These are phyloP conservation scores for Sebastes itinus DNA, from an alignment of 2,797 vertebrate species.

Conservation along the genomic window DNA sequence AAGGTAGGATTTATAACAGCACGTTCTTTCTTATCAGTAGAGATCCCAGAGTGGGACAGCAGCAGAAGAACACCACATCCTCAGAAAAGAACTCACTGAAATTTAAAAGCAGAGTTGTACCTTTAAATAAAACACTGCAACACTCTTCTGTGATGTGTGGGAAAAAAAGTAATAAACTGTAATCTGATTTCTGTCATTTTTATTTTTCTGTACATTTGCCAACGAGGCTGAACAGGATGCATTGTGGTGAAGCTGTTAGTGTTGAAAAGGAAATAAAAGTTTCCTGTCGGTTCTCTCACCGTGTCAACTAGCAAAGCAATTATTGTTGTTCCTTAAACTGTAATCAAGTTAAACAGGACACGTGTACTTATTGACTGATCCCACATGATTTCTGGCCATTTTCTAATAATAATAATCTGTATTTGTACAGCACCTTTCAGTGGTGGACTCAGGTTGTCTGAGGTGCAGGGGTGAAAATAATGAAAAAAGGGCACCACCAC, in stretches of 20 bases:
- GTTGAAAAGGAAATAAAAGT: slow-evolving; percentile 21
- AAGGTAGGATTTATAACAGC: background rate
- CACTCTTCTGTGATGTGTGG: background rate
- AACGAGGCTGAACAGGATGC: slow-evolving; percentile 12
- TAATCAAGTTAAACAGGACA: background rate
- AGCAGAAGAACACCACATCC: background rate
- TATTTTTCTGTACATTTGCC: background rate
- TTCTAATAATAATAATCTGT: no score
- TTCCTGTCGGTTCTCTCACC: slow-evolving; percentile 8
- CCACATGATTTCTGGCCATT: background rate
- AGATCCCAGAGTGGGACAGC: background rate
- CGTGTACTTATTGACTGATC: background rate
- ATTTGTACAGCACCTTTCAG: no score
- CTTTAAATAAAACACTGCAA: background rate
- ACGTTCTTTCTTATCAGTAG: background rate
- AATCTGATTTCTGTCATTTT: background rate
- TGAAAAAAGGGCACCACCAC: no score
- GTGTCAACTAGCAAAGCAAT: background rate
- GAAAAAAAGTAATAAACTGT: background rate
- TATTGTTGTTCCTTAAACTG: background rate
- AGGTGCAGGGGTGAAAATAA: no score
- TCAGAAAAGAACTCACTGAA: background rate
- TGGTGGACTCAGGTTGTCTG: no score
- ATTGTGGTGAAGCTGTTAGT: background rate
- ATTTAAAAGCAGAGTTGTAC: background rate